Conservation (phyloP, 2,888 invertebrate genomes). For the Cantharis rufa region DNA sequence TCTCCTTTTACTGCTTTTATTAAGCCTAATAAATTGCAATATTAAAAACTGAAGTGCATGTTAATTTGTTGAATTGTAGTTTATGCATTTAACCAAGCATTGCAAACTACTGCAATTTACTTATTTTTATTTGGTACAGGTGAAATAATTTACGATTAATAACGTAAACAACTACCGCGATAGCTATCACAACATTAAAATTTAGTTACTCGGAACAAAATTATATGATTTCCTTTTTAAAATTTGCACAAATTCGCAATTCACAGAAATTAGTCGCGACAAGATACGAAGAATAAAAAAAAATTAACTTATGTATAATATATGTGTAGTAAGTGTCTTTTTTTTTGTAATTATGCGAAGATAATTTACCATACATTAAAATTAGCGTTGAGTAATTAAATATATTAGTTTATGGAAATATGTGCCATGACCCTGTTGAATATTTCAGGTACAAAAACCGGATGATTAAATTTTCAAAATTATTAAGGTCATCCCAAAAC, state of each 20-base stretch:
- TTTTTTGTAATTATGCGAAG: neutral
- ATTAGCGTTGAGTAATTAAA: neutral
- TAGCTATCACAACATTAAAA: neutral
- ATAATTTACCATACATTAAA: neutral
- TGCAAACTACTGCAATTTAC: neutral
- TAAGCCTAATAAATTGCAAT: neutral
- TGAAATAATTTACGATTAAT: neutral
- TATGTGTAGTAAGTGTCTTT: neutral
- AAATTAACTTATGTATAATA: neutral
- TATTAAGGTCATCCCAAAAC: neutral
- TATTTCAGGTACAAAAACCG: neutral
- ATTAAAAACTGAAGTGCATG: neutral
- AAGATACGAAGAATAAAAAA: slow-evolving; percentile 16
- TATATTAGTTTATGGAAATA: too few species aligned
- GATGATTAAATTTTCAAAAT: neutral
- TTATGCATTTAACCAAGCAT: neutral
- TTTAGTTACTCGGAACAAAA: slow-evolving; percentile 5
- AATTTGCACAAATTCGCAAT: slow-evolving; percentile 18
- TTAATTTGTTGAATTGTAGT: neutral
- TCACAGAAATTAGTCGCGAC: slow-evolving; percentile 28
- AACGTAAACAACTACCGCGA: neutral
- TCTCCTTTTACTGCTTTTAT: neutral
- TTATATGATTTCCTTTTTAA: slow-evolving; percentile 10
- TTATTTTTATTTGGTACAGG: neutral
- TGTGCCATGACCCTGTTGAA: too few species aligned